Base-by-base conservation (phyloP, 2,888 invertebrate genomes). In the Teleiodes luculella region DNA sequence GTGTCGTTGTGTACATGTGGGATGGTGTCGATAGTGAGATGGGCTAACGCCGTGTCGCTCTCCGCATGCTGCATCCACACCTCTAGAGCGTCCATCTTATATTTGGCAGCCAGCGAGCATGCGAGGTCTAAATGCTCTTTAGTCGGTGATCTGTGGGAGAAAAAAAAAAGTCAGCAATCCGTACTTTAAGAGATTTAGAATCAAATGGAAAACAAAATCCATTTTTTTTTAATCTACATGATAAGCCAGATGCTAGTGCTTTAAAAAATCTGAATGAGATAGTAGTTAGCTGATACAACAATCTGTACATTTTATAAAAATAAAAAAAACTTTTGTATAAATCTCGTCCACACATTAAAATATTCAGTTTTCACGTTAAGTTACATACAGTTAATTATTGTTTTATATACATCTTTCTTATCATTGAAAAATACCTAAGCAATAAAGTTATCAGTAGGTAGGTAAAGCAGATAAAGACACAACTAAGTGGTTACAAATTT, bases 31-130 rank as follows among this genome's bases (percentile, higher is more conserved):
- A 37, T 56, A 55, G 60, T 47, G 48, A 49, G 57, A 35, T 64
- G 57, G 48, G 64, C 18, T 59, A 58, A 46, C 33, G 61, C 8
- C 52, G 61, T 53, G 41, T 64, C 60, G 33, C 63, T 65, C 36
- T 57, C 58, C 1, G 83, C 84, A 72, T 84, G 84, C 59, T 76
- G 74, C 61, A 86, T 75, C 86, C 87, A 87, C 74, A 82, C 79
- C 45, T 74, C 78, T 39, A 80, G 45, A 36, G 64, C 54, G 49
- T 75, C 75, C 65, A 79, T 11, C 0, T 57, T 58, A 70, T 86
- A 78, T 65, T 80, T 78, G 20, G 39, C 53, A 0, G 77, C 83
- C 24, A 87, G 72, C 1, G 71, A 53, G 20, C 72, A 61, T 3
- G 85, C 80, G 35, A 74, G 58, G 30, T 67, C 64, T 35, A 79